These are phyloP conservation scores for Sipha flava DNA, from an alignment of 1,140 invertebrate genomes.

Conservation along the genomic window DNA sequence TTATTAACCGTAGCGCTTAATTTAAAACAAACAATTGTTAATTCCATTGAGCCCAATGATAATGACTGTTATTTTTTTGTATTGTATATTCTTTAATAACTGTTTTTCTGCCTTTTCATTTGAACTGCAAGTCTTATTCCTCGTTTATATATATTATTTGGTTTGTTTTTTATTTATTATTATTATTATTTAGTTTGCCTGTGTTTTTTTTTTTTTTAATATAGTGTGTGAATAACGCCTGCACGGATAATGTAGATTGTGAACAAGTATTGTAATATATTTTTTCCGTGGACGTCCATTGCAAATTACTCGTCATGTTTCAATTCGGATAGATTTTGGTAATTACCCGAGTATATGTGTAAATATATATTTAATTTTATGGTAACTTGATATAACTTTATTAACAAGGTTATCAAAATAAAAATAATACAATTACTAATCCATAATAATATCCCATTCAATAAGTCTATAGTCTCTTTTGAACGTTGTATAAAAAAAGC, in stretches of 20 bases:
- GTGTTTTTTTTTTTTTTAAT: conserved; percentile 14
- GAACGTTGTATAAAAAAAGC: too few species aligned
- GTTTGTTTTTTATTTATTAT: not conserved
- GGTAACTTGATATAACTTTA: too few species aligned
- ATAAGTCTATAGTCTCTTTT: too few species aligned
- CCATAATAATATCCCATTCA: too few species aligned
- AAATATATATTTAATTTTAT: too few species aligned
- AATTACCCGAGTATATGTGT: not conserved
- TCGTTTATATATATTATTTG: not conserved
- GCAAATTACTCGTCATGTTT: not conserved
- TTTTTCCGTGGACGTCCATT: not conserved
- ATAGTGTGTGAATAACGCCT: conserved; percentile 26
- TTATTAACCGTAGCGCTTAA: conserved; percentile 2
- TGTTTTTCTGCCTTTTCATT: not conserved
- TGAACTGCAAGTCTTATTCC: not conserved
- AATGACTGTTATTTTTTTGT: not conserved
- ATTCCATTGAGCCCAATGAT: not conserved
- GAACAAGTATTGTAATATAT: conserved; percentile 28
- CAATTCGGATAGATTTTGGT: conserved; percentile 1
- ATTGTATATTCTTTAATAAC: not conserved
- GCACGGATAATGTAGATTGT: conserved; percentile 24
- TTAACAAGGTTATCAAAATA: too few species aligned
- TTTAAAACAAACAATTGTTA: not conserved
- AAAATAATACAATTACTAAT: not conserved
- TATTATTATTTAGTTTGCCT: conserved; percentile 21